These are phyloP conservation scores for Ptilonorhynchus violaceus DNA, from an alignment of 2,113 vertebrate species.

Conservation along the genomic window DNA sequence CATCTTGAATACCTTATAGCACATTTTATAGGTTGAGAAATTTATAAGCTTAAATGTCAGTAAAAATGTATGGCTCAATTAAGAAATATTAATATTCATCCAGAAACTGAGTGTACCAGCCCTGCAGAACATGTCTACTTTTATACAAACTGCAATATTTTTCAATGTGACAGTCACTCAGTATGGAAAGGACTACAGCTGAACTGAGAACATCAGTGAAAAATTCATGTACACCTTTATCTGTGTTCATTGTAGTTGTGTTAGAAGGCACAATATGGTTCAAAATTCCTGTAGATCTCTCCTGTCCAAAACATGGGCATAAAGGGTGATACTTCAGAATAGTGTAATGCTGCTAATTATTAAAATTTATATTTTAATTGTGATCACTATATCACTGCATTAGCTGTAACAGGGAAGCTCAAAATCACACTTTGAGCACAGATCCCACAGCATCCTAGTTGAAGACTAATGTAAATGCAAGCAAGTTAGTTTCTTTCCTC, in stretches of 20 bases:
- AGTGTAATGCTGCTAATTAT: not conserved
- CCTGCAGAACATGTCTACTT: not conserved
- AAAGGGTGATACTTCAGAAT: not conserved
- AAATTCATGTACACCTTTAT: not conserved
- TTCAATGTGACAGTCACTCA: not conserved
- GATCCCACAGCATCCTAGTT: not conserved
- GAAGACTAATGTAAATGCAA: not conserved
- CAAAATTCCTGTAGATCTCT: not conserved
- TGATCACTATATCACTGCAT: not conserved
- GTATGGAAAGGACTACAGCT: not conserved
- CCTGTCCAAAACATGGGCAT: not conserved
- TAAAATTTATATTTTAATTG: not conserved
- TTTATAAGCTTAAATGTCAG: not conserved
- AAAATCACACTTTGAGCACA: not conserved
- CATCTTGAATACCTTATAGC: not conserved
- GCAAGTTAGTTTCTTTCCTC: not conserved
- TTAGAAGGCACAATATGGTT: not conserved
- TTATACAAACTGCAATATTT: not conserved
- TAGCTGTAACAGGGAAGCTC: not conserved
- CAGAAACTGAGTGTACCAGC: not conserved
- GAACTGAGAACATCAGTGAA: not conserved
- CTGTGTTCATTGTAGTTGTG: not conserved
- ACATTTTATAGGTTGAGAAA: not conserved
- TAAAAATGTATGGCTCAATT: not conserved
- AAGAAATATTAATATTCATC: not conserved